Conservation (phyloP, 2,888 invertebrate species). For the Anarsia innoxiella region DNA sequence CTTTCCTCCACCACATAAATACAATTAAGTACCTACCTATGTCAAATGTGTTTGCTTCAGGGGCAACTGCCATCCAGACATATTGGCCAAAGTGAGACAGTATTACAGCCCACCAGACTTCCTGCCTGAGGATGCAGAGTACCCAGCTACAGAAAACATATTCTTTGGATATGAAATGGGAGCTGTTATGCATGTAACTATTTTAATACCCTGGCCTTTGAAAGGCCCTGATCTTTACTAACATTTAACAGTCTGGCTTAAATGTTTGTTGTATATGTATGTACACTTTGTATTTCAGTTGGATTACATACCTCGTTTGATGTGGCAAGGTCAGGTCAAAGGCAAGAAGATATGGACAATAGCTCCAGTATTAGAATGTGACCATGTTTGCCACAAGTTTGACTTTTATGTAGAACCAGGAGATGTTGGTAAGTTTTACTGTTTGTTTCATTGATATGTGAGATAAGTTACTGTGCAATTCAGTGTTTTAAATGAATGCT, state of each 20-base stretch:
- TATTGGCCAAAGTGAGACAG: conserved; percentile 81
- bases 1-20: no score
- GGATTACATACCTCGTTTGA: conserved; percentile 91
- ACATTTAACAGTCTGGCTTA: no score
- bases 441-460: not conserved
- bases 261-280: not conserved
- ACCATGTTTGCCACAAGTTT: conserved; percentile 81
- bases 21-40: no score
- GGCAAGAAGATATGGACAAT: conserved; percentile 91
- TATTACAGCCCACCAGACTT: conserved; percentile 89
- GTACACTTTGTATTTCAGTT: conserved; percentile 73
- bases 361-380: conserved; percentile 91
- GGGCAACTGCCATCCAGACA: conserved; percentile 91
- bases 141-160: conserved; percentile 91
- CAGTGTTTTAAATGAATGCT: not conserved
- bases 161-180: conserved; percentile 94
- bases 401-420: conserved; percentile 88
- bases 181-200: conserved; percentile 90
- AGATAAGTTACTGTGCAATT: not conserved
- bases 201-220: not conserved
- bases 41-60: conserved; percentile 65
- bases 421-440: conserved; percentile 81
- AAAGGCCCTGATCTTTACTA: no score
- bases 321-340: conserved; percentile 94
- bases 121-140: conserved; percentile 91